Evolutionary conservation across 2,113 vertebrate genomes (phyloP), one percentile per base, ranked within the genome.

Genomic region (Blennius ocellaris): DNA sequence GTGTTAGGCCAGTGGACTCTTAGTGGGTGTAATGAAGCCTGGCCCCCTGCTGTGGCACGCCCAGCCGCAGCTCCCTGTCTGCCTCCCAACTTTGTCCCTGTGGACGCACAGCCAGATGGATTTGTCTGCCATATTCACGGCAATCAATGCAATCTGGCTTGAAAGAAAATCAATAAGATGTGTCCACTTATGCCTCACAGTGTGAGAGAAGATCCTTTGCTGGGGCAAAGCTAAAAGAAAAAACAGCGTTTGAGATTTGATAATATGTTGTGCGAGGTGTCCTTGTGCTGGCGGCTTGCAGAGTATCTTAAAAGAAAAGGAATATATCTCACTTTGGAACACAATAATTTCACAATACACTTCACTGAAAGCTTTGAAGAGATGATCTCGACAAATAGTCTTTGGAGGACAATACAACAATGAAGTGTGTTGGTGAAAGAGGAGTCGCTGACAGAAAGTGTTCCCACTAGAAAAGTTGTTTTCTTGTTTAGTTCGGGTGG

Each of bases 131-230:
- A 95, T 95, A 96, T 96, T 96, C 93, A 92, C 95, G 92, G 95
- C 94, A 91, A 95, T 96, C 94, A 94, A 96, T 95, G 95, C 95
- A 94, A 97, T 97, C 94, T 89, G 89, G 91, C 94, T 94, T 97
- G 97, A 98, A 98, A 97, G 95, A 95, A 97, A 97, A 97, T 97
- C 96, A 96, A 97, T 98, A 96, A 93, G 94, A 95, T 93, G 94
- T 96, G 94, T 96, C 96, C 95, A 96, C 96, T 97, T 96, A 94
- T 96, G 95, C 94, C 92, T 94, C 92, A 93, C 91, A 95, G 94
- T 95, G 93, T 43, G 54, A 89, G 92, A 94, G 93, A 94, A 92
- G 92, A 95, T 93, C 93, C 93, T 93, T 90, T 93, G 94, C 92
- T 91, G 93, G 91, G 92, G 92, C 93, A 94, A 92, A 94, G 92